Percentiles rank a stretch among this genome's conserved stretches.
phyloP scores from a whole-genome alignment of 2,797 vertebrate species.

The Carcharodon carcharias region DNA sequence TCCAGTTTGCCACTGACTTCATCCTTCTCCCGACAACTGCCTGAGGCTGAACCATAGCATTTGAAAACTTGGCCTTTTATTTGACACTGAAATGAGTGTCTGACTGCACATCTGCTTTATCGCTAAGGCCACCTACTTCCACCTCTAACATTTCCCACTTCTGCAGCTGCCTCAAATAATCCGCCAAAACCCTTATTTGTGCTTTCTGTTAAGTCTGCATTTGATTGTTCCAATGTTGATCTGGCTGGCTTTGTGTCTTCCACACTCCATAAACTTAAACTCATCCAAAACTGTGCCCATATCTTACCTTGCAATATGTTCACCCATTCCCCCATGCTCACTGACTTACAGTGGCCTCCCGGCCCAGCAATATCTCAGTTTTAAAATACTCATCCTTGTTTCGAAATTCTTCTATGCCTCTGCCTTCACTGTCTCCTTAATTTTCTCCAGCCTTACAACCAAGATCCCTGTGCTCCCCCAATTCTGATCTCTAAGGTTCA shows the following conservation, averaged over 20 bases:
- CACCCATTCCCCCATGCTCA: not conserved
- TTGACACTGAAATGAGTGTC: not conserved
- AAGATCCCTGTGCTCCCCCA: not conserved
- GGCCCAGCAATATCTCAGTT: not conserved
- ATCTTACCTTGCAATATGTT: not conserved
- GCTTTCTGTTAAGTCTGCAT: not conserved
- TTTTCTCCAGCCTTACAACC: not conserved
- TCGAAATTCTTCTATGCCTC: not conserved
- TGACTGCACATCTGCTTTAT: not conserved
- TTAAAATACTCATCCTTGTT: not conserved
- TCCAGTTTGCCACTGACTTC: not conserved
- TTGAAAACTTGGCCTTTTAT: not conserved
- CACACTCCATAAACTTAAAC: not conserved
- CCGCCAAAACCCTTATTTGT: no score
- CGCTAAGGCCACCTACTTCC: not conserved
- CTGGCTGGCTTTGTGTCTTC: not conserved
- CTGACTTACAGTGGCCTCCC: not conserved
- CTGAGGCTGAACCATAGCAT: not conserved
- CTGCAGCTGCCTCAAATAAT: not conserved
- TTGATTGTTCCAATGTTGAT: not conserved
- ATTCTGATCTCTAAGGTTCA: not conserved
- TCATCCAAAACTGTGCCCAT: no score
- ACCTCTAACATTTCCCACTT: not conserved
- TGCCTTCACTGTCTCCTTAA: not conserved
- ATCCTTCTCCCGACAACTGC: not conserved